Conservation (phyloP, 2,888 invertebrate species). For the Rhynchonema sp. region DNA sequence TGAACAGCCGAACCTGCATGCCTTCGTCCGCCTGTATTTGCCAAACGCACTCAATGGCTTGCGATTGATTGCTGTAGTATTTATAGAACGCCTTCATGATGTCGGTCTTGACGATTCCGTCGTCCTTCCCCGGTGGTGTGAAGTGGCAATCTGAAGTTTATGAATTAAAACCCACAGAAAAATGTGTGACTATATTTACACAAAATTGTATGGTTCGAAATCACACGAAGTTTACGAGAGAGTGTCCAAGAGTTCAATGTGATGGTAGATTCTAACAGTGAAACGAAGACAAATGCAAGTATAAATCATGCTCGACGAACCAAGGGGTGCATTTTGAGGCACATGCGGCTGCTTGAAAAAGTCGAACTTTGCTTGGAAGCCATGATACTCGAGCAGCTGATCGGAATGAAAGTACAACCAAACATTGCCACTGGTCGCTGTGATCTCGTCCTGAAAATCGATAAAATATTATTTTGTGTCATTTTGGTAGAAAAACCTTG, state of each 20-base stretch:
- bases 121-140: conserved; percentile 11
- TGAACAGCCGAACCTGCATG: conserved; percentile 14
- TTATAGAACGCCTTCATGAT: conserved; percentile 8
- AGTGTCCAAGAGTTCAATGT: too few species aligned
- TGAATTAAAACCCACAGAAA: too few species aligned
- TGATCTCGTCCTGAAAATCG: not conserved
- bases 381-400: conserved; percentile 26
- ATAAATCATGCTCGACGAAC: too few species aligned
- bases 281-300: too few species aligned
- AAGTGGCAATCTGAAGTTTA: conserved; percentile 18
- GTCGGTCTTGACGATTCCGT: conserved; percentile 14
- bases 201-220: too few species aligned
- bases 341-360: not conserved
- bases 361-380: not conserved
- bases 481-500: too few species aligned
- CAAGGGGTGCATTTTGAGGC: not conserved
- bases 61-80: conserved; percentile 10
- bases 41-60: conserved; percentile 20
- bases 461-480: too few species aligned
- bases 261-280: too few species aligned
- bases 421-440: conserved; percentile 14
- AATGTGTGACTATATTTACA: too few species aligned
- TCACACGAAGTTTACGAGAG: too few species aligned
- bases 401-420: conserved; percentile 35
- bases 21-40: conserved; percentile 6